A percentile compares a stretch with the other conserved stretches of the same genome.
These are phyloP conservation scores for Napeogenes inachia DNA, from an alignment of 2,888 invertebrate genomes.

Conservation along the genomic window DNA sequence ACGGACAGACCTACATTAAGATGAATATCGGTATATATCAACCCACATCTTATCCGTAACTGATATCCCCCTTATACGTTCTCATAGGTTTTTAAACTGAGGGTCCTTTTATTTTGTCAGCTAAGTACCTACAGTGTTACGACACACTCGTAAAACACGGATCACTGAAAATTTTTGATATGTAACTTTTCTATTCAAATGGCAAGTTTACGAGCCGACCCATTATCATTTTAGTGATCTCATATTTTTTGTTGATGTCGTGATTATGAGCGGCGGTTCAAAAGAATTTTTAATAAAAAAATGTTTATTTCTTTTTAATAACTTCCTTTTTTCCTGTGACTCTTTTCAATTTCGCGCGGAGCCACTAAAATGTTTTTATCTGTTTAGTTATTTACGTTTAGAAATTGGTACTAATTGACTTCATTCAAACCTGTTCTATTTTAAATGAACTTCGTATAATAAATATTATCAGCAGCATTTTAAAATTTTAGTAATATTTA, in stretches of 20 bases:
- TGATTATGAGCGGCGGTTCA: slow-evolving; percentile 68
- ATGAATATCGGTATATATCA: too few relatives aligned
- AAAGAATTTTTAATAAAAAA: slow-evolving; percentile 59
- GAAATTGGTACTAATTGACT: slow-evolving; percentile 34
- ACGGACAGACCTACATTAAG: too few relatives aligned
- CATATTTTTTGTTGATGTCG: slow-evolving; percentile 67
- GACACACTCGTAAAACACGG: slow-evolving; percentile 75
- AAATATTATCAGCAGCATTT: neutral
- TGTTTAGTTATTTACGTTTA: slow-evolving; percentile 32
- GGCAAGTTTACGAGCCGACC: slow-evolving; percentile 65
- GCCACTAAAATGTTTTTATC: slow-evolving; percentile 44
- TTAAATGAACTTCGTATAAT: slow-evolving; percentile 10
- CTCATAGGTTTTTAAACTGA: slow-evolving; percentile 62
- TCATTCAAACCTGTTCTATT: slow-evolving; percentile 14
- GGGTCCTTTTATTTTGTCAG: slow-evolving; percentile 62
- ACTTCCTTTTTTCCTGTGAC: slow-evolving; percentile 56
- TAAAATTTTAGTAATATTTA: too few relatives aligned
- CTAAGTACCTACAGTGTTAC: slow-evolving; percentile 71
- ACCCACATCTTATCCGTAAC: slow-evolving; percentile 19
- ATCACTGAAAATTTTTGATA: slow-evolving; percentile 78
- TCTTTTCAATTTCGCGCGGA: slow-evolving; percentile 53
- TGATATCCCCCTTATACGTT: slow-evolving; percentile 47
- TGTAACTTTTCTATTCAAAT: slow-evolving; percentile 77
- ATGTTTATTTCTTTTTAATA: slow-evolving; percentile 72
- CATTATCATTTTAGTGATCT: slow-evolving; percentile 74